phyloP scores from a whole-genome alignment of 1,140 invertebrate genomes.

The Ridgeia piscesae region DNA sequence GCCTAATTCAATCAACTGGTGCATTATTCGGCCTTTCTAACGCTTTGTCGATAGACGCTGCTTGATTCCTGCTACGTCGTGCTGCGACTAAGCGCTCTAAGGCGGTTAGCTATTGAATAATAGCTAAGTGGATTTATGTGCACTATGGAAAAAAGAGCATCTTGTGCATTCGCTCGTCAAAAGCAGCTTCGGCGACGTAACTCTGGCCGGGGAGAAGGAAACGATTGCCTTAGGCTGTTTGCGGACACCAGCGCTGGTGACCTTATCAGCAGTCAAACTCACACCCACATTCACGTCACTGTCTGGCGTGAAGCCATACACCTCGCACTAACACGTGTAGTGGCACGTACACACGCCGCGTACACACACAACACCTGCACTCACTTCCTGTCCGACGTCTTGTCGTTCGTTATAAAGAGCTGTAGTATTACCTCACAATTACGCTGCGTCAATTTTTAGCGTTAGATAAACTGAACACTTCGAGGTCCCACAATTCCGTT shows the following conservation, averaged over 20 bases:
- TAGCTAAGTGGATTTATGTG: not conserved
- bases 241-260: not conserved
- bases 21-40: not conserved
- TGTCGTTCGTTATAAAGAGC: too few relatives aligned
- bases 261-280: not conserved
- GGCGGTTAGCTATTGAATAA: not conserved
- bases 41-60: not conserved
- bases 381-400: not conserved
- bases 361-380: not conserved
- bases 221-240: not conserved
- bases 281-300: not conserved
- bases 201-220: not conserved
- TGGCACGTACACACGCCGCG: not conserved
- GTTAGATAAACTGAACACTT: too few relatives aligned
- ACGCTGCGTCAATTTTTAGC: too few relatives aligned
- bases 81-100: not conserved
- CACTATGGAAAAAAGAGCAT: not conserved
- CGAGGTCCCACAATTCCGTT: too few relatives aligned
- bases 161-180: not conserved
- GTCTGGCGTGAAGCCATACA: not conserved
- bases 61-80: not conserved
- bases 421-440: too few relatives aligned
- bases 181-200: not conserved
- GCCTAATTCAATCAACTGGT: not conserved
- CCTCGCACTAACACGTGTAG: not conserved